Conservation (phyloP, 2,888 invertebrate species). For the Heliconius sara region DNA sequence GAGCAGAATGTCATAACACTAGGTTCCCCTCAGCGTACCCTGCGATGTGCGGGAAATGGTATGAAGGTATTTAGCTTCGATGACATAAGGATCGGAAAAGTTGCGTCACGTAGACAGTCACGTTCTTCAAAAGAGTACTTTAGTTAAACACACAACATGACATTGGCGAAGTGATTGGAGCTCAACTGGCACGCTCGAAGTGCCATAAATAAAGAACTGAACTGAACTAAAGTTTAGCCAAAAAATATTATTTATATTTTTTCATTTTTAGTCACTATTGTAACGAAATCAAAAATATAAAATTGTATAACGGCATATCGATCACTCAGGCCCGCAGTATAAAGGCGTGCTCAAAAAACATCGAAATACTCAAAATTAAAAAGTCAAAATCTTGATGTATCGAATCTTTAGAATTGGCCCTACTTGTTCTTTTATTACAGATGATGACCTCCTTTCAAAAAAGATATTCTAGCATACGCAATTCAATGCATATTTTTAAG, state of each 20-base stretch:
- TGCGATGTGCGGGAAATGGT: too few relatives aligned
- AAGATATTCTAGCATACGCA: not conserved
- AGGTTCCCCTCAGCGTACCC: too few relatives aligned
- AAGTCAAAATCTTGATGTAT: constrained; percentile 54
- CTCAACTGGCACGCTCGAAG: too few relatives aligned
- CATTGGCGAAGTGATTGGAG: too few relatives aligned
- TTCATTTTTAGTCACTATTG: not conserved
- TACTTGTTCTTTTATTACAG: not conserved
- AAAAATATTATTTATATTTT: not conserved
- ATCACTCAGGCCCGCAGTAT: constrained; percentile 35
- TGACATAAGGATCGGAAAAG: not conserved
- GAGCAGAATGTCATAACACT: too few relatives aligned
- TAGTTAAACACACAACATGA: too few relatives aligned
- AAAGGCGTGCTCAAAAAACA: constrained; percentile 57
- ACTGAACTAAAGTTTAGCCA: too few relatives aligned
- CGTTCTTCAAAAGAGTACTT: too few relatives aligned
- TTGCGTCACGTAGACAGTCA: not conserved
- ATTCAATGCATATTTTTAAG: not conserved
- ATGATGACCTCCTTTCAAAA: not conserved
- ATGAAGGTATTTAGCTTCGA: too few relatives aligned
- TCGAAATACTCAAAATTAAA: constrained; percentile 39
- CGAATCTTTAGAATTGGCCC: constrained; percentile 19
- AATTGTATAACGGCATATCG: constrained; percentile 37
- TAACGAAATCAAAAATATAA: not conserved
- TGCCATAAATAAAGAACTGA: too few relatives aligned